These are phyloP conservation scores for Euwallacea fornicatus DNA, from an alignment of 1,140 invertebrate species.

Conservation along the genomic window DNA sequence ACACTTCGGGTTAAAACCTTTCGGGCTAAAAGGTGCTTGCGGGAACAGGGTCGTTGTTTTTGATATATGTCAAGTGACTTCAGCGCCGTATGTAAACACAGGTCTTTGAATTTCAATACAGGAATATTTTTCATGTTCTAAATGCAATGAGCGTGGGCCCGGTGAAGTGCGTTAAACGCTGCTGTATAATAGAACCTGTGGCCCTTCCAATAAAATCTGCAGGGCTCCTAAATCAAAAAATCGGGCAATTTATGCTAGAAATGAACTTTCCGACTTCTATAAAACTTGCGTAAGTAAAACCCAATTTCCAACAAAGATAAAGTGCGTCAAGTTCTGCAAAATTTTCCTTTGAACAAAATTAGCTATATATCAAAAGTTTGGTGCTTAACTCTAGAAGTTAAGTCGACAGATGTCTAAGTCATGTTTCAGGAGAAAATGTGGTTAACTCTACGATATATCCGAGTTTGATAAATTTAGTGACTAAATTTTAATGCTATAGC, in stretches of 20 bases:
- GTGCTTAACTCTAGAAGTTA: constrained; percentile 26
- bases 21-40: constrained; percentile 13
- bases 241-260: constrained; percentile 14
- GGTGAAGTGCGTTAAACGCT: no score
- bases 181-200: not conserved
- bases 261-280: constrained; percentile 16
- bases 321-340: constrained; percentile 27
- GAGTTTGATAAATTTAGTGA: constrained; percentile 12
- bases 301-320: constrained; percentile 29
- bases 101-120: no score
- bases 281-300: constrained; percentile 31
- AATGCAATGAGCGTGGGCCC: no score
- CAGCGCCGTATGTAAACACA: no score
- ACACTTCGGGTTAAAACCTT: constrained; percentile 10
- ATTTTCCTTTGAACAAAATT: constrained; percentile 26
- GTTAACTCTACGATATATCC: constrained; percentile 21
- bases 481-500: constrained; percentile 15
- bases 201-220: constrained; percentile 8
- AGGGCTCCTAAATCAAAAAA: constrained; percentile 21
- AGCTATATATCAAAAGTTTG: constrained; percentile 28
- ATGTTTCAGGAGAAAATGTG: constrained; percentile 22
- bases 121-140: no score
- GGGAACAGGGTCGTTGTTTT: constrained; percentile 5
- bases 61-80: not conserved
- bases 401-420: constrained; percentile 19